Base-by-base conservation (phyloP, 2,113 vertebrate genomes). In the Myrmecobius fasciatus region DNA sequence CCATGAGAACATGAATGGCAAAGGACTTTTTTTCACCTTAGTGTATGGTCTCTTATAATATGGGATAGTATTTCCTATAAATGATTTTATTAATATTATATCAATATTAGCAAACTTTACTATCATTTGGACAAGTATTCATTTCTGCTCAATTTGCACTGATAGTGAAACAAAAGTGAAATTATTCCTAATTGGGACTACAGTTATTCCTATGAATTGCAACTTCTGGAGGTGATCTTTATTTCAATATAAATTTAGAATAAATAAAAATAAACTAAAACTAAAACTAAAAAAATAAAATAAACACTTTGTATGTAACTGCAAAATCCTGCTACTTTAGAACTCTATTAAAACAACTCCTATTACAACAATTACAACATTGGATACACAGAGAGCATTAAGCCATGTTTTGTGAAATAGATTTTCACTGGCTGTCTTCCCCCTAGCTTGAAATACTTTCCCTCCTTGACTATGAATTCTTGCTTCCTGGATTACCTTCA, bases 61-160 rank as follows among this genome's bases (percentile, higher is more conserved):
- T 25, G 53, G 7, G 46, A 4, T 54, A 60, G 60, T 95, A 91
- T 52, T 94, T 91, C 46, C 91, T 83, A 92, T 75, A 49, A 95
- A 93, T 31, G 1, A 10, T 67, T 89, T 93, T 91, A 94, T 94
- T 95, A 8, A 96, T 53, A 95, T 95, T 20, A 28, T 91, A 94
- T 94, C 95, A 8, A 96, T 53, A 95, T 95, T 20, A 28, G 75
- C 31, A 92, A 92, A 92, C 17, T 93, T 53, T 52, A 92, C 11
- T 49, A 95, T 83, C 36, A 83, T 83, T 83, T 83, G 67, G 67
- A 6, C 5, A 83, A 22, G 20, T 43, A 24, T 25, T 46, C 12
- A 93, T 94, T 93, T 96, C 53, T 94, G 91, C 43, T 93, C 94
- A 36, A 46, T 92, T 97, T 96, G 93, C 75, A 94, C 1, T 91